phyloP scores from a whole-genome alignment of 37 sponge, comb jelly and placozoan species.

The Chondrosia reniformis region DNA sequence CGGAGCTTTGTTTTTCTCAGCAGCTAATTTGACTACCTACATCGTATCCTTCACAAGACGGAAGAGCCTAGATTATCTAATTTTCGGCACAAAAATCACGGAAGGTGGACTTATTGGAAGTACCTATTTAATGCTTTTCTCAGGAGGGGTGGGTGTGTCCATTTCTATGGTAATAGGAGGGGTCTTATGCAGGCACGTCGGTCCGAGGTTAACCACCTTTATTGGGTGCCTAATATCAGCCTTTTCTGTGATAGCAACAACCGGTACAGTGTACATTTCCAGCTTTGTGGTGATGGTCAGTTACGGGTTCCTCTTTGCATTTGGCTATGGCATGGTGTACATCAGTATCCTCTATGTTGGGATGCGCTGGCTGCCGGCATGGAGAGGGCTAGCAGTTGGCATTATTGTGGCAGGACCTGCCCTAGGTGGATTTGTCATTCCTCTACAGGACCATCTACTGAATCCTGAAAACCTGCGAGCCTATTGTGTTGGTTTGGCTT shows the following conservation, averaged over 20 bases:
- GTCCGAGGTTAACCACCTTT: constrained; percentile 66
- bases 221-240: constrained; percentile 62
- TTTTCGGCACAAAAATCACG: too few relatives aligned
- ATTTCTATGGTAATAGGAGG: constrained; percentile 79
- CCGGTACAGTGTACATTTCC: constrained; percentile 41
- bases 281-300: constrained; percentile 64
- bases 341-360: constrained; percentile 69
- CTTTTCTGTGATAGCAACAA: constrained; percentile 44
- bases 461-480: constrained; percentile 65
- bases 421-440: constrained; percentile 62
- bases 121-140: constrained; percentile 46
- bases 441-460: constrained; percentile 60
- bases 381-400: constrained; percentile 82
- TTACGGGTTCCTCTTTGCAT: constrained; percentile 81
- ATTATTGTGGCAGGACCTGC: constrained; percentile 87
- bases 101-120: not conserved
- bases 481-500: not conserved
- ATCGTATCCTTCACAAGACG: constrained; percentile 69
- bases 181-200: constrained; percentile 60
- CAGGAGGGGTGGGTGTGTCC: constrained; percentile 64
- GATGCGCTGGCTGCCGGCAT: constrained; percentile 79
- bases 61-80: not conserved
- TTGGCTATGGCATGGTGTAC: constrained; percentile 79
- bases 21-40: constrained; percentile 80
- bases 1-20: constrained; percentile 76